phyloP scores from a whole-genome alignment of 2,113 vertebrate species.

The Tychaedon coryphoeus region DNA sequence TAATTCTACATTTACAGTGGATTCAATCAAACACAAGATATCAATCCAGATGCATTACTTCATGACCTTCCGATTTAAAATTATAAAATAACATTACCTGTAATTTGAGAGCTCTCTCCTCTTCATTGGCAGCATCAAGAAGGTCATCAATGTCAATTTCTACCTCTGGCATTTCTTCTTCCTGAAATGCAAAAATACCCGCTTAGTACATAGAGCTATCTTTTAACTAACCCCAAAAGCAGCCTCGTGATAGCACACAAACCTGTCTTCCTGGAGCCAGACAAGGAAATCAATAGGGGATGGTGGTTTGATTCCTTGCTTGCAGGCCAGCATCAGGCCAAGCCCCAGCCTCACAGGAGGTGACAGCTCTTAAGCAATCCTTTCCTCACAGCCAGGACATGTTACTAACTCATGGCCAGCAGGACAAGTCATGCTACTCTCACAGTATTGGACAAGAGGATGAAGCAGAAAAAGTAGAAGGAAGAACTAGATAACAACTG shows the following conservation, averaged over 20 bases:
- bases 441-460: background rate
- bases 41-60: background rate
- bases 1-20: background rate
- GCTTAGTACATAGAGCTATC: background rate
- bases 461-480: background rate
- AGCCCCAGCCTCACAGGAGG: background rate
- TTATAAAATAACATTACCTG: constrained; percentile 75
- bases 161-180: constrained; percentile 98
- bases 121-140: constrained; percentile 91
- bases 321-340: background rate
- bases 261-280: background rate
- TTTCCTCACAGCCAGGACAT: background rate
- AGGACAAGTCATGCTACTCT: background rate
- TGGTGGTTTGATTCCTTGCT: background rate
- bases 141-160: constrained; percentile 98
- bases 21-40: background rate
- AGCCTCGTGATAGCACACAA: background rate
- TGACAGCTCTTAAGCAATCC: background rate
- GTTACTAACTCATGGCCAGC: background rate
- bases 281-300: background rate
- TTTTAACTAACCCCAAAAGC: background rate
- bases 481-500: background rate
- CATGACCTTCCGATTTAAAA: background rate
- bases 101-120: constrained; percentile 91
- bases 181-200: constrained; percentile 70